Percentiles rank a stretch among this genome's conserved stretches.
These are phyloP conservation scores for Zaprionus africanus DNA, from an alignment of 1,140 invertebrate genomes.

Conservation along the genomic window DNA sequence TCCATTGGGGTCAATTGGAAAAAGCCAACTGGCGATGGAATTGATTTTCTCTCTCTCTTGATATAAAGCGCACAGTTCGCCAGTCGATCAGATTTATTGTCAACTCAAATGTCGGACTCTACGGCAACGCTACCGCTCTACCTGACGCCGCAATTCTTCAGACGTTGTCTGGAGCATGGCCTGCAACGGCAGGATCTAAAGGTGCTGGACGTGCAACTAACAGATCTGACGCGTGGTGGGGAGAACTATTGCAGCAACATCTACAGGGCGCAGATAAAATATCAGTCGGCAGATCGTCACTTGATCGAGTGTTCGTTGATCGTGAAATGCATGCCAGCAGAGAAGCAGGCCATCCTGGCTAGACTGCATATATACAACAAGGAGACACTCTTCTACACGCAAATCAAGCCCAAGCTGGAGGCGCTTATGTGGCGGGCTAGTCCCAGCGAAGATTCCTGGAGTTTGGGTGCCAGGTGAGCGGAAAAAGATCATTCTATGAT, in stretches of 20 bases:
- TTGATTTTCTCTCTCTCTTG: conserved; percentile 26
- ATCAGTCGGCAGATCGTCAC: conserved; percentile 40
- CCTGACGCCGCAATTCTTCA: conserved; percentile 67
- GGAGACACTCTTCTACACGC: conserved; percentile 72
- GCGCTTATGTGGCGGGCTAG: conserved; percentile 63
- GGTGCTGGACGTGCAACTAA: conserved; percentile 62
- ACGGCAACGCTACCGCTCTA: conserved; percentile 59
- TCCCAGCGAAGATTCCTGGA: conserved; percentile 26
- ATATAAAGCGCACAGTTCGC: conserved; percentile 48
- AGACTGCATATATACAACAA: conserved; percentile 76
- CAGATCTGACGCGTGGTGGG: conserved; percentile 66
- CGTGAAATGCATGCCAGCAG: conserved; percentile 77
- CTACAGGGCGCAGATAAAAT: conserved; percentile 64
- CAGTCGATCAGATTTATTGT: conserved; percentile 22
- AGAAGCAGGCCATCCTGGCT: conserved; percentile 71
- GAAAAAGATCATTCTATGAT: not conserved
- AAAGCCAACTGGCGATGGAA: conserved; percentile 7
- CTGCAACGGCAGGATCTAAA: conserved; percentile 64
- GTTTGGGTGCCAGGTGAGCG: conserved; percentile 64
- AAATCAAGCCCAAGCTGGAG: conserved; percentile 76
- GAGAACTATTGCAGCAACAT: conserved; percentile 84
- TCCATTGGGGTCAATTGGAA: conserved; percentile 68
- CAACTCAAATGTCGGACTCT: conserved; percentile 53
- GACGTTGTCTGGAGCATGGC: conserved; percentile 61
- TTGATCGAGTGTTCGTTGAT: conserved; percentile 58